phyloP scores from a whole-genome alignment of 2,113 vertebrate species.

The Piaya cayana region DNA sequence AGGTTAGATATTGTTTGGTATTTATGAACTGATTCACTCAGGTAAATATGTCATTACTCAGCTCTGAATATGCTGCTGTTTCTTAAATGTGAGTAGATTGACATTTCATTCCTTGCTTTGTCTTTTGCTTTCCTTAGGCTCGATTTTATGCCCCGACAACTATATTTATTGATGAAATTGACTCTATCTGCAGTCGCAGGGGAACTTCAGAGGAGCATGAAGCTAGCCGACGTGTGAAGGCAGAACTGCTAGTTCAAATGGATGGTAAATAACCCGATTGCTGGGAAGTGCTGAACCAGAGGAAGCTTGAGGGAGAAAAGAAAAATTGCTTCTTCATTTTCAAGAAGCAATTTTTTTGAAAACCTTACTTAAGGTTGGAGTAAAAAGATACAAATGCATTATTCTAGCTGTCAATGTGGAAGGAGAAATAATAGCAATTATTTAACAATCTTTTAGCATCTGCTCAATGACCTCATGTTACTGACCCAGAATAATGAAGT shows the following conservation, averaged over 20 bases:
- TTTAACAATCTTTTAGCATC: background rate
- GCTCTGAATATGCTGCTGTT: background rate
- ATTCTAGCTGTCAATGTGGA: background rate
- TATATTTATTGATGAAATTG: constrained; percentile 99
- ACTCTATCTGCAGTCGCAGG: constrained; percentile 97
- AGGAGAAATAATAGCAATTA: background rate
- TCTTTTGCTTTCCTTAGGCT: constrained; percentile 79
- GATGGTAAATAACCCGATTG: constrained; percentile 82
- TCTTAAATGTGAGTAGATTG: background rate
- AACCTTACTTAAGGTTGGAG: background rate
- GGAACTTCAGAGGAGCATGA: constrained; percentile 97
- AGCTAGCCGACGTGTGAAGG: constrained; percentile 94
- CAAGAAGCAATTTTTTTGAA: background rate
- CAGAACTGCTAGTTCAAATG: constrained; percentile 97
- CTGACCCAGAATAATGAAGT: background rate
- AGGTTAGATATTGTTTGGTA: background rate
- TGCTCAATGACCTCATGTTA: background rate
- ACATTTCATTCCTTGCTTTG: constrained; percentile 10
- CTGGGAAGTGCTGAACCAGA: background rate
- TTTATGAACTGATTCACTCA: background rate
- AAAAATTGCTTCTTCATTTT: background rate
- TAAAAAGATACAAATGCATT: background rate
- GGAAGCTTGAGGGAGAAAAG: background rate
- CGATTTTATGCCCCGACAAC: constrained; percentile 96
- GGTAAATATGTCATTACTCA: background rate